Percentiles rank a stretch among this genome's conserved stretches.
Evolutionary conservation across 2,888 invertebrate species (phyloP).

Genomic region (Octonoba sinensis): DNA sequence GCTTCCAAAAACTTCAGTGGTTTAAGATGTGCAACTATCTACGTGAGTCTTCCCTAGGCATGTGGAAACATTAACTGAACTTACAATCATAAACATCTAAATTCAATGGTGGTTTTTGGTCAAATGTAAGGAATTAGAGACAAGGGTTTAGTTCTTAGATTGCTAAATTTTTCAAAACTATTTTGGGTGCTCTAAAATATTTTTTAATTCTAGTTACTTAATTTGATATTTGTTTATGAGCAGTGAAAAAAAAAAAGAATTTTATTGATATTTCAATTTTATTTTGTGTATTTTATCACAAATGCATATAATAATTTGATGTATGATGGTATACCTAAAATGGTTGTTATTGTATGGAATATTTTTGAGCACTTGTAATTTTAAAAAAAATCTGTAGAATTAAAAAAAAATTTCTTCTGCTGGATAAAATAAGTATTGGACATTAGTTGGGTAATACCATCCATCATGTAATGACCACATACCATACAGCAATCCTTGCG

Average conservation of each 20-base stretch:
- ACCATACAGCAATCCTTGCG: too few relatives aligned
- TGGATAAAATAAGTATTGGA: not conserved
- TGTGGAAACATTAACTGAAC: constrained; percentile 38
- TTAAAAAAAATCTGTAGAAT: not conserved
- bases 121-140: not conserved
- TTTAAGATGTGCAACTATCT: constrained; percentile 16
- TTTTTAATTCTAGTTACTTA: too few relatives aligned
- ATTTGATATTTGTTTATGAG: too few relatives aligned
- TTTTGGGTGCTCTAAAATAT: too few relatives aligned
- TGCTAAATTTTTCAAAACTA: too few relatives aligned
- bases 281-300: not conserved
- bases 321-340: too few relatives aligned
- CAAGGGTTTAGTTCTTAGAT: not conserved
- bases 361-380: not conserved
- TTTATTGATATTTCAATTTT: not conserved
- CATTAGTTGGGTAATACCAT: too few relatives aligned
- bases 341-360: too few relatives aligned
- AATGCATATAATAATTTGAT: not conserved
- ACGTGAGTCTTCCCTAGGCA: constrained; percentile 52
- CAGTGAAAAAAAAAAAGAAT: too few relatives aligned
- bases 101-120: constrained; percentile 13
- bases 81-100: constrained; percentile 18
- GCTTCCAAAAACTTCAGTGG: constrained; percentile 52
- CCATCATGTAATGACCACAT: too few relatives aligned
- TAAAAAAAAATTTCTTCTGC: not conserved